Evolutionary conservation across 2,888 invertebrate species (phyloP).

Genomic region (Caradrina clavipalpis): DNA sequence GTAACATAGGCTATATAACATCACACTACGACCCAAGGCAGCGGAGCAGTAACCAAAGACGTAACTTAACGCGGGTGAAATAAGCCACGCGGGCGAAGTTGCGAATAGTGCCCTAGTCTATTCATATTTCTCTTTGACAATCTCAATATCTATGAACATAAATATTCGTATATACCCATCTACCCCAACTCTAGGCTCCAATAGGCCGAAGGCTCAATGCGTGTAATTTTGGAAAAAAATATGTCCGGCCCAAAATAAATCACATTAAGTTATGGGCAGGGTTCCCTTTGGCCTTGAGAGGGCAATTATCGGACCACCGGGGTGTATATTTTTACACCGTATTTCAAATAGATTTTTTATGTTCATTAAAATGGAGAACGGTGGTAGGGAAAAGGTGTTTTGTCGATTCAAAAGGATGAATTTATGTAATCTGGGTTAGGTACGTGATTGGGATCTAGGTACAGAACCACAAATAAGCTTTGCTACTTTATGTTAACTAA

Average conservation of each 20-base stretch:
- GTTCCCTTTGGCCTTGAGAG: constrained; percentile 58
- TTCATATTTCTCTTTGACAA: background rate
- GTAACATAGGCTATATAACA: no score
- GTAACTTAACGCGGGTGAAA: no score
- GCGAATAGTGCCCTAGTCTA: no score
- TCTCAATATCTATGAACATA: constrained; percentile 7
- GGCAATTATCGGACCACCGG: constrained; percentile 65
- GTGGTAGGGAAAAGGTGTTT: constrained; percentile 4
- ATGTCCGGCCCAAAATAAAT: constrained; percentile 68
- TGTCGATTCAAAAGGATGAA: background rate
- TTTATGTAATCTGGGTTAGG: background rate
- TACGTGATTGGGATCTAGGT: background rate
- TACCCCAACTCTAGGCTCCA: constrained; percentile 34
- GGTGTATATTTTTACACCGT: constrained; percentile 62
- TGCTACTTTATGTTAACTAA: no score
- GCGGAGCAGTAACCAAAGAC: no score
- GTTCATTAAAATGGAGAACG: constrained; percentile 51
- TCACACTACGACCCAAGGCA: no score
- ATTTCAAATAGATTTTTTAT: constrained; percentile 55
- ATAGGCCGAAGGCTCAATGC: constrained; percentile 45
- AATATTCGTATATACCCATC: background rate
- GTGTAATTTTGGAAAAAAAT: constrained; percentile 62
- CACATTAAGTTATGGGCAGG: constrained; percentile 65
- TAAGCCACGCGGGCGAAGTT: no score
- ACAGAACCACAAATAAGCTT: background rate